Percentiles rank a stretch among this genome's conserved stretches.
These are phyloP conservation scores for Pyrrhosoma nymphula DNA, from an alignment of 2,888 invertebrate genomes.

Conservation along the genomic window DNA sequence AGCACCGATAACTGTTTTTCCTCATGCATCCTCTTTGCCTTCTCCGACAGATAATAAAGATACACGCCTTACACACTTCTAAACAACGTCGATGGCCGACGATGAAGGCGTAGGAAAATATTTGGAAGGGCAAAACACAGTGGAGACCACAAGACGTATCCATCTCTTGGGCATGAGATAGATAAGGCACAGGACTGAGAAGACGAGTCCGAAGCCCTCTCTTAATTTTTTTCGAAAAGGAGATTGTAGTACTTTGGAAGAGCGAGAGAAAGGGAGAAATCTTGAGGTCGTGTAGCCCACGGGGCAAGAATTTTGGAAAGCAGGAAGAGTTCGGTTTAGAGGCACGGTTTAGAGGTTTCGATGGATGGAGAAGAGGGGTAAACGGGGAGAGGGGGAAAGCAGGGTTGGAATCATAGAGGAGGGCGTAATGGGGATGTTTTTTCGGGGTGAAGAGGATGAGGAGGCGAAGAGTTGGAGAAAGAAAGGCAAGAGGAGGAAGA, in stretches of 20 bases:
- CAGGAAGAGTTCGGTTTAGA: not conserved
- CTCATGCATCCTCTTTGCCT: too few species aligned
- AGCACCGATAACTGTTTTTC: too few species aligned
- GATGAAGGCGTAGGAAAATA: not conserved
- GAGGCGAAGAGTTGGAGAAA: not conserved
- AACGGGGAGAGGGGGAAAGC: not conserved
- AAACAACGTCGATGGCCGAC: too few species aligned
- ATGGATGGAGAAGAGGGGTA: not conserved
- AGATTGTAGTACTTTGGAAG: not conserved
- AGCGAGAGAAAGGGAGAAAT: not conserved
- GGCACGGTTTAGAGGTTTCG: not conserved
- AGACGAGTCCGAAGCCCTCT: not conserved
- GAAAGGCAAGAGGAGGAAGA: not conserved
- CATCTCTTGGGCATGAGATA: not conserved
- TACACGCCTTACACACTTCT: too few species aligned
- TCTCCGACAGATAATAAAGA: too few species aligned
- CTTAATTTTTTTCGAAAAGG: not conserved
- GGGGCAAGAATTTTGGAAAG: constrained; percentile 12
- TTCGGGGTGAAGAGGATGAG: not conserved
- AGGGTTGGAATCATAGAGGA: not conserved
- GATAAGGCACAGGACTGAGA: not conserved
- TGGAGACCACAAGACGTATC: not conserved
- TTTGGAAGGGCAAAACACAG: not conserved
- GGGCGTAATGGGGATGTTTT: not conserved
- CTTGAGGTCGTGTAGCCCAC: not conserved